Percentiles rank a stretch among this genome's conserved stretches.
Evolutionary conservation across 2,113 vertebrate genomes (phyloP).

Genomic region (Pollachius pollachius): DNA sequence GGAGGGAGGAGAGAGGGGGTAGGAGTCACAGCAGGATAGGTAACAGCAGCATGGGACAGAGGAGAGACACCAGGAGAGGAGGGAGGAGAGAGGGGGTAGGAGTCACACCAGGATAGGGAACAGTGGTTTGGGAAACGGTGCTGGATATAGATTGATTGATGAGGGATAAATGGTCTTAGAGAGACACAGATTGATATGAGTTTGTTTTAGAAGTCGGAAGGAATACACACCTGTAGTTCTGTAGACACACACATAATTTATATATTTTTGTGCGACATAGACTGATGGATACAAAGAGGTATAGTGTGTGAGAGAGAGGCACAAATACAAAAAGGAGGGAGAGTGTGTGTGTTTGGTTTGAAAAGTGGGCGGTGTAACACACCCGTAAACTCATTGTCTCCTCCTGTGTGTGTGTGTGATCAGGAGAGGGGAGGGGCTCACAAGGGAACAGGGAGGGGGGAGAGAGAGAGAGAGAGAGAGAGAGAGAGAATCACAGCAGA

Average conservation of each 20-base stretch:
- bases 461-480: constrained; percentile 27
- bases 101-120: neutral
- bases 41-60: neutral
- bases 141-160: too few relatives aligned
- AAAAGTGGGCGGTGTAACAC: constrained; percentile 21
- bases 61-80: constrained; percentile 9
- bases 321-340: neutral
- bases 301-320: neutral
- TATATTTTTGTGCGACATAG: neutral
- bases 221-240: neutral
- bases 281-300: neutral
- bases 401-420: constrained; percentile 26
- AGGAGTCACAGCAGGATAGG: neutral
- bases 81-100: neutral
- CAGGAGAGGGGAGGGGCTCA: constrained; percentile 53
- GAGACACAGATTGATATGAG: too few relatives aligned
- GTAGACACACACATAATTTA: neutral
- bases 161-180: too few relatives aligned
- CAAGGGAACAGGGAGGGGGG: constrained; percentile 14
- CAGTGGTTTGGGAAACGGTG: neutral
- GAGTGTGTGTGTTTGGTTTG: too few relatives aligned
- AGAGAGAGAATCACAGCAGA: constrained; percentile 20
- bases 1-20: neutral
- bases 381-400: constrained; percentile 46
- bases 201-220: too few relatives aligned